Base-by-base conservation (phyloP, 2,888 invertebrate genomes). In the Bombylius discolor region DNA sequence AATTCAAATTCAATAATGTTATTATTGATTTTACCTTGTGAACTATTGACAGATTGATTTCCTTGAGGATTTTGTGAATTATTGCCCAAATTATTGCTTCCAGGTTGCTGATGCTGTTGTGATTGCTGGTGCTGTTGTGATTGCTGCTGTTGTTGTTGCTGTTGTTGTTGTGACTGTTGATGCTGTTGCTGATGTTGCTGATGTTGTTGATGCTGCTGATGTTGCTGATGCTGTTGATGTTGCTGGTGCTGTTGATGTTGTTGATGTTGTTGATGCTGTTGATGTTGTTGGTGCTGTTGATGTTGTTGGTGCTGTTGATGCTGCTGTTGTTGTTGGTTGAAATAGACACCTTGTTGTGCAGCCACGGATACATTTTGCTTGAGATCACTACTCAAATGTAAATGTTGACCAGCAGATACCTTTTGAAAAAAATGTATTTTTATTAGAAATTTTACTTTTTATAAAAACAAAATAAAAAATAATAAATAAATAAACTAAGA, bases 321-420 rank as follows among this genome's bases (percentile, higher is more conserved):
- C 47, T 70, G 68, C 51, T 73, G 74, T 61, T 72, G 71, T 57
- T 76, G 76, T 62, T 78, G 77, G 63, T 68, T 77, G 67, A 84
- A 84, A 76, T 87, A 89, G 79, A 89, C 85, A 64, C 88, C 87
- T 71, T 89, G 89, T 70, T 89, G 89, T 36, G 88, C 83, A n/a
- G 88, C 88, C 56, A 89, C 86, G 4, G 87, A 86, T 52, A 89
- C 86, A 59, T 83, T 84, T 64, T 82, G 81, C 68, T 84, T 83
- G 64, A 84, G 76, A 62, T 83, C 84, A 62, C 85, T 82, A 65
- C 82, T 83, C 64, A 88, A 78, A 72, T 87, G 85, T 79, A 89
- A 82, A 68, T 89, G 89, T 73, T 92, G 92, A 39, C 89, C 90
- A 64, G 89, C 87, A 4, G 89, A 88, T 64, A 90, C 89, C 89